A percentile compares a stretch with the other conserved stretches of the same genome.
phyloP scores from a whole-genome alignment of 2,113 vertebrate genomes.

The Recurvirostra avosetta region DNA sequence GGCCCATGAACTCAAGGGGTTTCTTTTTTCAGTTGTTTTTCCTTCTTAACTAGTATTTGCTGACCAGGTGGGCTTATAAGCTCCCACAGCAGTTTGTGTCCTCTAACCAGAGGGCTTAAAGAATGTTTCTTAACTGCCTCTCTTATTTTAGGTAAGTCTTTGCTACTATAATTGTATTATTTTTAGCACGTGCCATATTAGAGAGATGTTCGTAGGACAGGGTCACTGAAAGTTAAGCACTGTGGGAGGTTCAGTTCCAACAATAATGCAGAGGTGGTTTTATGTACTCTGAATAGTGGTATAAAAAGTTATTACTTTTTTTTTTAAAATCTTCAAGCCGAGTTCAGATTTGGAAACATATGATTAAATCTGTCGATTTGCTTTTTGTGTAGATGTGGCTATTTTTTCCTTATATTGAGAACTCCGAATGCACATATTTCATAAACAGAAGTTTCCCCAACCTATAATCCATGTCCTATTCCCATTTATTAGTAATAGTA shows the following conservation, averaged over 20 bases:
- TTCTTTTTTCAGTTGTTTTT: not conserved
- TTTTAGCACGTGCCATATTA: conserved; percentile 45
- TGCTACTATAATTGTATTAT: conserved; percentile 44
- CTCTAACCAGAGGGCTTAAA: not conserved
- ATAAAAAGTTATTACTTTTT: conserved; percentile 20
- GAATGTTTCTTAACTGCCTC: not conserved
- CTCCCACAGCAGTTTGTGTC: not conserved
- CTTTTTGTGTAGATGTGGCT: conserved; percentile 39
- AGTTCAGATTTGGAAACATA: conserved; percentile 46
- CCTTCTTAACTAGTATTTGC: not conserved
- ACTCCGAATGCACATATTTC: conserved; percentile 17
- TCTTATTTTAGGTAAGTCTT: conserved; percentile 34
- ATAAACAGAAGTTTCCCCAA: conserved; percentile 42
- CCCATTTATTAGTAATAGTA: conserved; percentile 43
- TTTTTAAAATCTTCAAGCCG: not conserved
- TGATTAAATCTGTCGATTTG: conserved; percentile 53
- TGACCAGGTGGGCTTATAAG: not conserved
- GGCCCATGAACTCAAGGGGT: not conserved
- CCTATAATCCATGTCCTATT: conserved; percentile 41
- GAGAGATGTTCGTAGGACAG: conserved; percentile 36
- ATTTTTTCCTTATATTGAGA: conserved; percentile 28
- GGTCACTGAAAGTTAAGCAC: conserved; percentile 60
- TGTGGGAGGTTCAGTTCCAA: conserved; percentile 55
- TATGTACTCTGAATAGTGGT: conserved; percentile 12
- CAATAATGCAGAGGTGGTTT: conserved; percentile 52